Evolutionary conservation across 2,888 invertebrate genomes (phyloP).

Genomic region (Drosophila meridionalis): DNA sequence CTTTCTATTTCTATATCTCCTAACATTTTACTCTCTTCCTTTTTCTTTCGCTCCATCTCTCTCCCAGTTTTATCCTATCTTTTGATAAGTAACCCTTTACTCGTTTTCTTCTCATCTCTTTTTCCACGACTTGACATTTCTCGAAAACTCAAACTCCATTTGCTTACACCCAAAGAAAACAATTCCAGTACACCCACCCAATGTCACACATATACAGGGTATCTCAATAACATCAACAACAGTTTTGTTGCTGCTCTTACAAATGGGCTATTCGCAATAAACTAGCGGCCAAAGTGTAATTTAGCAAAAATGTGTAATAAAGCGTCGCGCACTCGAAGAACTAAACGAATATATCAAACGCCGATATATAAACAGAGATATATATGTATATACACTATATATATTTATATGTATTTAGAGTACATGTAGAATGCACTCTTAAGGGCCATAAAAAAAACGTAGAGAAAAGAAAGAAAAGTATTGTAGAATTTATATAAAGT

Average conservation of each 20-base stretch:
- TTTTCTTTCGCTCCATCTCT: neutral
- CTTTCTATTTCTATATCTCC: neutral
- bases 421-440: conserved; percentile 63
- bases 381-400: conserved; percentile 14
- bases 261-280: conserved; percentile 63
- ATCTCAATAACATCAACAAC: conserved; percentile 28
- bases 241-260: conserved; percentile 31
- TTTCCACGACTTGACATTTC: neutral
- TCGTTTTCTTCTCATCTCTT: neutral
- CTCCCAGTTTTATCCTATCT: neutral
- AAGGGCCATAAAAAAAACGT: conserved; percentile 64
- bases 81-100: neutral
- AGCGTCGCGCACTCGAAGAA: conserved; percentile 36
- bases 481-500: conserved; percentile 79
- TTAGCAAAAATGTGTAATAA: conserved; percentile 79
- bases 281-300: conserved; percentile 77
- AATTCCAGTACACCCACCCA: neutral
- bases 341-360: conserved; percentile 76
- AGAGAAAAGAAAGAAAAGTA: conserved; percentile 67
- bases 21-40: too few relatives aligned
- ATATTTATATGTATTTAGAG: conserved; percentile 1
- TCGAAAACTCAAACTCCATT: neutral
- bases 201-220: conserved; percentile 14
- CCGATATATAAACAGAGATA: conserved; percentile 37
- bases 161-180: neutral